Percentiles rank a stretch among this genome's conserved stretches.
phyloP scores from a whole-genome alignment of 2,113 vertebrate species.

The Stictonetta naevosa region DNA sequence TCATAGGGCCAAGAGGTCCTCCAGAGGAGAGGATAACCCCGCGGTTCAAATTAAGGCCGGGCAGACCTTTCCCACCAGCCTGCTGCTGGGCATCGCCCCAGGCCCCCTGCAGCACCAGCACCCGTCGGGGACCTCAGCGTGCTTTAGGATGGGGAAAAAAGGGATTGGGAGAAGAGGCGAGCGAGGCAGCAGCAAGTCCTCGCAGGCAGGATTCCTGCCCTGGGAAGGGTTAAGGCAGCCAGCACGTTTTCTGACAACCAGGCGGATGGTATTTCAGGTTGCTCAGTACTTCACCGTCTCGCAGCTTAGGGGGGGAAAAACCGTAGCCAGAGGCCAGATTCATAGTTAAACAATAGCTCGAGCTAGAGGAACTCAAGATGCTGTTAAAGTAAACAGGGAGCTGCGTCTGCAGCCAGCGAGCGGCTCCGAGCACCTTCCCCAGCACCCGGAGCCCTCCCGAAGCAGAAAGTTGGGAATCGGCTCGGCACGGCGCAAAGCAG shows the following conservation, averaged over 20 bases:
- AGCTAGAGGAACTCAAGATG: conserved; percentile 33
- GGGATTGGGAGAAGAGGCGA: neutral
- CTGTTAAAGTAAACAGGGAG: conserved; percentile 20
- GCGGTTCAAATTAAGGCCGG: accelerated
- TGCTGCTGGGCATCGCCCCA: neutral
- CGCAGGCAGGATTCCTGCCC: neutral
- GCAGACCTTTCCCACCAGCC: neutral
- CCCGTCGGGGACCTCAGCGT: neutral
- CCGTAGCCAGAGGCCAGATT: conserved; percentile 29
- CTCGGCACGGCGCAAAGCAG: neutral
- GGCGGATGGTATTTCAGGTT: conserved; percentile 53
- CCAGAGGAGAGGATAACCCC: neutral
- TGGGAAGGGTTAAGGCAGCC: conserved; percentile 36
- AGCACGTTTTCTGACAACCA: conserved; percentile 30
- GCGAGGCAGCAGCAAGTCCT: neutral
- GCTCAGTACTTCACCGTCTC: conserved; percentile 9
- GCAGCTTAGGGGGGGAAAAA: neutral
- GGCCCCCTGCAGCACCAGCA: neutral
- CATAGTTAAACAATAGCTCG: conserved; percentile 64
- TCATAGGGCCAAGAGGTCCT: neutral
- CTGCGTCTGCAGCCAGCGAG: neutral
- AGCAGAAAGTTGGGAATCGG: conserved; percentile 16
- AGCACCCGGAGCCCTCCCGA: neutral
- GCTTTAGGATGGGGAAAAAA: neutral
- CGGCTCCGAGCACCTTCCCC: neutral